Conservation (phyloP, 1,140 invertebrate species). For the Brachionus rotundiformis region DNA sequence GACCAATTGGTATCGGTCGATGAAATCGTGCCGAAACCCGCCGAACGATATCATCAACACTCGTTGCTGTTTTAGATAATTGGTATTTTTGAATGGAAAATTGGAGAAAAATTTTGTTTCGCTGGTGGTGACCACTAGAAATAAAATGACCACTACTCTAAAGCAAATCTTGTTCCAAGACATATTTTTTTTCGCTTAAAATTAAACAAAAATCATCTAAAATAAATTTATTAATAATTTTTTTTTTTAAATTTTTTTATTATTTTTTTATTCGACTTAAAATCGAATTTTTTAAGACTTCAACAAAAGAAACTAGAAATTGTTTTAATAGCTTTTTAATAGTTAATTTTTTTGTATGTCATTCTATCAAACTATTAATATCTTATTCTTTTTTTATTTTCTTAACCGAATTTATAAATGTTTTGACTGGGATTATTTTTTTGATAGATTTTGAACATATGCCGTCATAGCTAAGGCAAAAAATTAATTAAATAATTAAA, state of each 20-base stretch:
- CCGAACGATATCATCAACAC: slow-evolving; percentile 33
- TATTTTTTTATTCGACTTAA: not conserved
- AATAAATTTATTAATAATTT: no score
- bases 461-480: not conserved
- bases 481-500: not conserved
- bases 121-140: not conserved
- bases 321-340: not conserved
- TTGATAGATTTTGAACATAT: not conserved
- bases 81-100: slow-evolving; percentile 31
- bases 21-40: slow-evolving; percentile 43
- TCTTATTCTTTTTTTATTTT: slow-evolving; percentile 3
- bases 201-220: slow-evolving; percentile 1
- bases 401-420: not conserved
- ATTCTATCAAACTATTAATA: slow-evolving; percentile 6
- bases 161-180: not conserved
- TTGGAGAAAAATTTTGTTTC: slow-evolving; percentile 26
- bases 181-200: not conserved
- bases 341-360: slow-evolving; percentile 8
- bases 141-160: not conserved
- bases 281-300: slow-evolving; percentile 21
- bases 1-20: slow-evolving; percentile 7
- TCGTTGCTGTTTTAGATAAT: slow-evolving; percentile 32
- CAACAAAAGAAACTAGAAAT: not conserved
- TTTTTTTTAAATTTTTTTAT: slow-evolving; percentile 25
- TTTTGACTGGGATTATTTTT: not conserved